Evolutionary conservation across 2,888 invertebrate genomes (phyloP).

Genomic region (Caenorhabditis panamensis): DNA sequence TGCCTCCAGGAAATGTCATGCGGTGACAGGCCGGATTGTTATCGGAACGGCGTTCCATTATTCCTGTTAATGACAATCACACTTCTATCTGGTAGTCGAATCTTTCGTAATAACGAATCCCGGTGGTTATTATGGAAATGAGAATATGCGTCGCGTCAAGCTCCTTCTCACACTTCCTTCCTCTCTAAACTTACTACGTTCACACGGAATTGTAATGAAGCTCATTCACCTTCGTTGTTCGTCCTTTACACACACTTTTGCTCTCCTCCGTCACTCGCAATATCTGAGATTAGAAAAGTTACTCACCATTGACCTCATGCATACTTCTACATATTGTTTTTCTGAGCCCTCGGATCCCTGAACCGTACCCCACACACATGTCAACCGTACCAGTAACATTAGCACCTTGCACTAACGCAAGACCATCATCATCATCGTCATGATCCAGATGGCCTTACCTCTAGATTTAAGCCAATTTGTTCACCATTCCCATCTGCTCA

Average conservation of each 20-base stretch:
- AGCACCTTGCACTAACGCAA: not conserved
- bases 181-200: constrained; percentile 27
- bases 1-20: constrained; percentile 17
- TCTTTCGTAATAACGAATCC: constrained; percentile 48
- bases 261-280: too few species aligned
- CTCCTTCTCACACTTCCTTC: constrained; percentile 26
- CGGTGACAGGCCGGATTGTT: constrained; percentile 55
- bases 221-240: constrained; percentile 47
- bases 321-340: not conserved
- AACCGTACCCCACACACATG: too few species aligned
- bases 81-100: constrained; percentile 45
- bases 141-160: constrained; percentile 1
- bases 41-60: constrained; percentile 60
- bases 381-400: constrained; percentile 2
- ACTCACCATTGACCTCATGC: too few species aligned
- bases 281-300: too few species aligned
- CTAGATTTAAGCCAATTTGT: constrained; percentile 54
- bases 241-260: constrained; percentile 11
- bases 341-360: too few species aligned
- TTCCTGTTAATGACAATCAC: constrained; percentile 59
- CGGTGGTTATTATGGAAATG: constrained; percentile 50
- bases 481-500: constrained; percentile 30
- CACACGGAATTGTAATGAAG: constrained; percentile 59
- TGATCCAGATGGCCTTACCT: constrained; percentile 54
- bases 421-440: constrained; percentile 10